phyloP scores from a whole-genome alignment of 2,888 invertebrate genomes.

The Nomada hirtipes region DNA sequence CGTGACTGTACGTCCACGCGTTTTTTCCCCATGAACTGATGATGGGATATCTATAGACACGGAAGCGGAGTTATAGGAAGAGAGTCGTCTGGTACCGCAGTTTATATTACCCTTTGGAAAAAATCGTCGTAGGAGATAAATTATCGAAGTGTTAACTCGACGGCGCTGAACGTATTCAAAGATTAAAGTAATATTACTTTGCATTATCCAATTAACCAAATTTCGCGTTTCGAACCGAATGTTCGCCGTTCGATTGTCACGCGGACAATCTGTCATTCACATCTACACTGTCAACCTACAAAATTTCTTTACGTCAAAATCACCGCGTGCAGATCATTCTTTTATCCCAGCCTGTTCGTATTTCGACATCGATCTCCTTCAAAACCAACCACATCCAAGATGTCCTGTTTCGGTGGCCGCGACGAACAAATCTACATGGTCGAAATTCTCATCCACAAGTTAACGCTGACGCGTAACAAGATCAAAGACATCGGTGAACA shows the following conservation, averaged over 20 bases:
- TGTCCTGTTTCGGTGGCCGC: constrained; percentile 80
- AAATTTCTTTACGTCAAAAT: constrained; percentile 42
- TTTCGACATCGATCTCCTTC: not conserved
- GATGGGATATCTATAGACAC: constrained; percentile 54
- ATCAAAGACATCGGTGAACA: constrained; percentile 71
- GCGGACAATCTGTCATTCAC: constrained; percentile 38
- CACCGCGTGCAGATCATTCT: not conserved
- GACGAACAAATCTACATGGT: constrained; percentile 79
- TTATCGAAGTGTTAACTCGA: constrained; percentile 1
- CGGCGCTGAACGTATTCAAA: not conserved
- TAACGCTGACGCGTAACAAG: constrained; percentile 75
- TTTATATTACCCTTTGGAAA: constrained; percentile 28
- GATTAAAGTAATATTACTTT: not conserved
- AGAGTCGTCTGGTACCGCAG: constrained; percentile 1
- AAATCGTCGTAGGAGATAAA: not conserved
- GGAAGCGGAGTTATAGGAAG: constrained; percentile 45
- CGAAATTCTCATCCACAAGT: constrained; percentile 77
- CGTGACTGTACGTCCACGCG: constrained; percentile 62
- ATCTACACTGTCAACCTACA: constrained; percentile 33
- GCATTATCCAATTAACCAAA: not conserved
- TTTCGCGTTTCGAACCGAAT: not conserved
- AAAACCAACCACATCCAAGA: constrained; percentile 36
- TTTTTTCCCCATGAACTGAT: constrained; percentile 55
- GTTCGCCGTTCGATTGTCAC: constrained; percentile 58
- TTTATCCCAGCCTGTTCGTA: not conserved